Conservation (phyloP, 2,797 vertebrate species). For the Bufotes viridis region DNA sequence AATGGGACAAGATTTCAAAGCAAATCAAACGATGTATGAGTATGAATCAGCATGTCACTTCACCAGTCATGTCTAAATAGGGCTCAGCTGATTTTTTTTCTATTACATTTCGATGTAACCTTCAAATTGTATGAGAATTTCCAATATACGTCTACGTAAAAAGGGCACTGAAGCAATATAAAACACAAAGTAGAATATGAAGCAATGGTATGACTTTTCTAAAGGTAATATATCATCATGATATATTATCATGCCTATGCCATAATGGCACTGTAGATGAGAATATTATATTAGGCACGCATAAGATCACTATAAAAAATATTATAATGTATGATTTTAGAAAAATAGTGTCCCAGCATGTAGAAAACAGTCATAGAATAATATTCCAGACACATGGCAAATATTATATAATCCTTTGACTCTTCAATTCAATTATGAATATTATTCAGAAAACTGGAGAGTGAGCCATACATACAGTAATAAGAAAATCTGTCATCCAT, state of each 20-base stretch:
- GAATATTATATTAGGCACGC: conserved; percentile 15
- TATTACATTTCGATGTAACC: conserved; percentile 50
- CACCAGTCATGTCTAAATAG: conserved; percentile 35
- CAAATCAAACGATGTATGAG: conserved; percentile 27
- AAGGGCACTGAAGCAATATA: conserved; percentile 35
- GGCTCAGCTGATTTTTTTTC: background rate
- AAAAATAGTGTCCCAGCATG: background rate
- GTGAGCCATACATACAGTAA: background rate
- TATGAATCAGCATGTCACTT: conserved; percentile 37
- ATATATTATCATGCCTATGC: conserved; percentile 14
- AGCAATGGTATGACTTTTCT: conserved; percentile 12
- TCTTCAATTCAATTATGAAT: background rate
- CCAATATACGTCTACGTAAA: conserved; percentile 38
- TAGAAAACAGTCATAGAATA: background rate
- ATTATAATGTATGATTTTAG: conserved; percentile 12
- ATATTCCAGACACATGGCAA: background rate
- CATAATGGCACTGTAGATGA: conserved; percentile 14
- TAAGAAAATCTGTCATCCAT: background rate
- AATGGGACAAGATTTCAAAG: conserved; percentile 6
- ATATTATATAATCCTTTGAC: background rate
- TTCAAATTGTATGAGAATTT: conserved; percentile 45
- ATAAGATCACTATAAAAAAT: background rate
- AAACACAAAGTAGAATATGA: conserved; percentile 27
- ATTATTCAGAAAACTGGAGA: background rate
- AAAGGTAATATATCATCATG: conserved; percentile 41